These are phyloP conservation scores for Python bivittatus DNA, from an alignment of 2,113 vertebrate species.

Conservation along the genomic window DNA sequence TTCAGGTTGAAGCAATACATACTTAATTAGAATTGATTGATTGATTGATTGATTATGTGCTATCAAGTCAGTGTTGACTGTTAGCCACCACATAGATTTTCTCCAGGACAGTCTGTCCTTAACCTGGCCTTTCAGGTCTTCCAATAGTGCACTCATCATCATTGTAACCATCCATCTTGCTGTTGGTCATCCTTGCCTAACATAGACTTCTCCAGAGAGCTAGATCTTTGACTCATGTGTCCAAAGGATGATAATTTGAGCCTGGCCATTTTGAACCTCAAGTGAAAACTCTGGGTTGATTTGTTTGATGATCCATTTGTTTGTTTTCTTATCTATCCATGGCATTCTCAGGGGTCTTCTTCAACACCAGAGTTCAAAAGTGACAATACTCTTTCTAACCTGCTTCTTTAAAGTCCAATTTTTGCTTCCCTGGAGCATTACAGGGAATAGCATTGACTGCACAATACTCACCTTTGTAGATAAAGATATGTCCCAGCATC, in stretches of 20 bases:
- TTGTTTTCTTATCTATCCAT: not conserved
- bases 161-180: not conserved
- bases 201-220: not conserved
- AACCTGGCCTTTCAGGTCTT: not conserved
- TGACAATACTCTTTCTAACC: not conserved
- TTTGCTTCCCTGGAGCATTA: not conserved
- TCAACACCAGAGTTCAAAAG: not conserved
- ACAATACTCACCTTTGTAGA: not conserved
- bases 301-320: not conserved
- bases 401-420: not conserved
- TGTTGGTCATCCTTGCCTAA: not conserved
- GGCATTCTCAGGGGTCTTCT: not conserved
- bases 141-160: not conserved
- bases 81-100: not conserved
- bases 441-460: not conserved
- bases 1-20: not conserved
- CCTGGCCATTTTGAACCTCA: not conserved
- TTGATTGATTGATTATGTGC: too few relatives aligned
- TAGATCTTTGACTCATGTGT: not conserved
- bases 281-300: not conserved
- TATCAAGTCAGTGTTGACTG: not conserved
- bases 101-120: not conserved
- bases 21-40: not conserved
- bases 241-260: not conserved
- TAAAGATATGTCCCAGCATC: not conserved